These are phyloP conservation scores for Drosophila ironensis DNA, from an alignment of 1,140 invertebrate species.

Conservation along the genomic window DNA sequence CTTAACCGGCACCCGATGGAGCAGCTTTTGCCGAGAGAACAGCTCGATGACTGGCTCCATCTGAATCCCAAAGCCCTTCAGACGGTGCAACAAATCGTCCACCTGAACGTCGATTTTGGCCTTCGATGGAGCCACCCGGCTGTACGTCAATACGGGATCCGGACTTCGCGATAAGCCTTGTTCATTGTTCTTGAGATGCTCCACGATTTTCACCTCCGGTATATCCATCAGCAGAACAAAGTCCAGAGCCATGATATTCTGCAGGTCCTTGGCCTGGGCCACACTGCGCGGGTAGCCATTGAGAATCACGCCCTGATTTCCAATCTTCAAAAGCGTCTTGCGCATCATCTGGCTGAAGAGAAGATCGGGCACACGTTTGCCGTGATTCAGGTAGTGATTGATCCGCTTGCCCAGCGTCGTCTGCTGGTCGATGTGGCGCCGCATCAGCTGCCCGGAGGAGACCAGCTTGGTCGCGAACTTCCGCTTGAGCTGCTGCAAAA, in stretches of 20 bases:
- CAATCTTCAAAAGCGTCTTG: background rate
- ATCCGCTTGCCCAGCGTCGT: constrained; percentile 17
- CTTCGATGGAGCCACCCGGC: background rate
- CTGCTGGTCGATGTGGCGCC: constrained; percentile 5
- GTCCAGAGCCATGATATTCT: constrained; percentile 1
- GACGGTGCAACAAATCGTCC: constrained; percentile 1
- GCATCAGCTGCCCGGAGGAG: constrained; percentile 28
- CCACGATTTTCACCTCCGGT: background rate
- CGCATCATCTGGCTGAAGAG: constrained; percentile 11
- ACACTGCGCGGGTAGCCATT: constrained; percentile 41
- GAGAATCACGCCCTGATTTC: constrained; percentile 1
- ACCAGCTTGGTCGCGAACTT: constrained; percentile 17
- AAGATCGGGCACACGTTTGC: constrained; percentile 25
- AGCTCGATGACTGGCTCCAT: constrained; percentile 9
- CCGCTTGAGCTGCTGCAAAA: background rate
- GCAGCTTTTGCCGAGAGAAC: constrained; percentile 3
- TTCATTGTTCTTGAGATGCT: background rate
- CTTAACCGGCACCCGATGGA: constrained; percentile 5
- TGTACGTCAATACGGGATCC: too few species aligned
- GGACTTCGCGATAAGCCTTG: too few species aligned
- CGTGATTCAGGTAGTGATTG: background rate
- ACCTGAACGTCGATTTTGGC: background rate
- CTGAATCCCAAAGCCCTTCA: background rate
- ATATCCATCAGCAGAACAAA: constrained; percentile 27
- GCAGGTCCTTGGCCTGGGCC: constrained; percentile 5